phyloP scores from a whole-genome alignment of 2,888 invertebrate species.

The Cephus rjabovi region DNA sequence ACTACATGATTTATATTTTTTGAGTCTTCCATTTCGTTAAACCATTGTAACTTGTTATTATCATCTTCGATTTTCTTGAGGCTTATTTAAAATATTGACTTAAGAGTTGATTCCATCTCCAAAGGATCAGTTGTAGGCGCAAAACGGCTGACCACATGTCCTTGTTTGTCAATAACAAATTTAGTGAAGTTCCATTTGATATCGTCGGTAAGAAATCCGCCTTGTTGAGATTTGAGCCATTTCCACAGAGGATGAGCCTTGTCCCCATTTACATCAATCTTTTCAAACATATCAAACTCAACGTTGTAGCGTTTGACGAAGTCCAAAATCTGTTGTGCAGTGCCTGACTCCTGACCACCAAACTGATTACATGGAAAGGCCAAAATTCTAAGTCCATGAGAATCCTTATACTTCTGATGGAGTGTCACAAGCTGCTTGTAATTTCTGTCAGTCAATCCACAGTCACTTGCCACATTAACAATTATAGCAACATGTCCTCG shows the following conservation, averaged over 20 bases:
- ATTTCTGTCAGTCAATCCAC: conserved; percentile 83
- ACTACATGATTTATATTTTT: no score
- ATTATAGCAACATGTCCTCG: conserved; percentile 83
- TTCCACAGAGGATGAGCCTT: conserved; percentile 66
- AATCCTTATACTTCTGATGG: conserved; percentile 77
- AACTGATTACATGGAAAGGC: conserved; percentile 81
- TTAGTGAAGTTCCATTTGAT: conserved; percentile 92
- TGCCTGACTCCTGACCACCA: conserved; percentile 65
- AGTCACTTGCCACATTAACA: conserved; percentile 90
- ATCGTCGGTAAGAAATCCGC: conserved; percentile 71
- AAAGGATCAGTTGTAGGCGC: conserved; percentile 70
- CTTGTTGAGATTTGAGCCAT: conserved; percentile 62
- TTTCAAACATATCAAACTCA: conserved; percentile 62
- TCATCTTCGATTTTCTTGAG: not conserved
- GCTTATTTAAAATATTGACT: conserved; percentile 29
- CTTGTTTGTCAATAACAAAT: conserved; percentile 80
- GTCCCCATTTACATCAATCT: conserved; percentile 65
- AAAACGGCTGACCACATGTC: conserved; percentile 74
- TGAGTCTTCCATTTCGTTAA: not conserved
- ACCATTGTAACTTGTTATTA: not conserved
- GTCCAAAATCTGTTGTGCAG: conserved; percentile 53
- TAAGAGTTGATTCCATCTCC: conserved; percentile 67
- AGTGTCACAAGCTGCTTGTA: conserved; percentile 84
- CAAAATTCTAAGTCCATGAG: conserved; percentile 73
- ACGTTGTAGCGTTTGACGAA: conserved; percentile 58